Conservation (phyloP, 2,113 vertebrate species). For the Oreochromis aureus region DNA sequence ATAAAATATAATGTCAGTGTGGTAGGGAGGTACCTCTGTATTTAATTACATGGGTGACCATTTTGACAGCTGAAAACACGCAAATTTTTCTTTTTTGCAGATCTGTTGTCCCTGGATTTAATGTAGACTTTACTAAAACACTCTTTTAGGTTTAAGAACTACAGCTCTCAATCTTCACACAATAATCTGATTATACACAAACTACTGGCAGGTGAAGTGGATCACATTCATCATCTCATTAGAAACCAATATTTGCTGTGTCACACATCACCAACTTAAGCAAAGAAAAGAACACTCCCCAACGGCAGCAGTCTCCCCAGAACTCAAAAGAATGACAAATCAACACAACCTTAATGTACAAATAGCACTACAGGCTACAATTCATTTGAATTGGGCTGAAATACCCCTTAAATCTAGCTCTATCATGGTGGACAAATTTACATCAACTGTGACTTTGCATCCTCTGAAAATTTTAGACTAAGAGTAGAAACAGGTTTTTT, state of each 20-base stretch:
- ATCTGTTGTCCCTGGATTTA: background rate
- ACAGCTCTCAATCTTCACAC: background rate
- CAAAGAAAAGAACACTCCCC: background rate
- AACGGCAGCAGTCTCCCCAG: fast-evolving
- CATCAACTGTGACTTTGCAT: background rate
- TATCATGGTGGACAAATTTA: background rate
- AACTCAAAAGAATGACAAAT: background rate
- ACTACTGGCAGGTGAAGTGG: background rate
- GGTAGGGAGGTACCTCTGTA: background rate
- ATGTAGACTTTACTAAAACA: background rate
- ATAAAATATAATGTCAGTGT: background rate
- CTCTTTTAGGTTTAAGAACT: background rate
- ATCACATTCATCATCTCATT: background rate
- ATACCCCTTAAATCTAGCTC: background rate
- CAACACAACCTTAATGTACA: background rate
- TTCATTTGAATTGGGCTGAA: background rate
- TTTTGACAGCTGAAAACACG: background rate
- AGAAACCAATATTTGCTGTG: background rate
- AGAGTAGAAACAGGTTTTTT: background rate
- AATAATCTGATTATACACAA: background rate
- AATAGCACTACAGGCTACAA: background rate
- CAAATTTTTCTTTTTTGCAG: too few species aligned
- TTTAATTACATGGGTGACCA: background rate
- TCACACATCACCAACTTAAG: background rate
- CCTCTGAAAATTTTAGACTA: background rate